phyloP scores from a whole-genome alignment of 2,888 invertebrate genomes.

The Thereva unica region DNA sequence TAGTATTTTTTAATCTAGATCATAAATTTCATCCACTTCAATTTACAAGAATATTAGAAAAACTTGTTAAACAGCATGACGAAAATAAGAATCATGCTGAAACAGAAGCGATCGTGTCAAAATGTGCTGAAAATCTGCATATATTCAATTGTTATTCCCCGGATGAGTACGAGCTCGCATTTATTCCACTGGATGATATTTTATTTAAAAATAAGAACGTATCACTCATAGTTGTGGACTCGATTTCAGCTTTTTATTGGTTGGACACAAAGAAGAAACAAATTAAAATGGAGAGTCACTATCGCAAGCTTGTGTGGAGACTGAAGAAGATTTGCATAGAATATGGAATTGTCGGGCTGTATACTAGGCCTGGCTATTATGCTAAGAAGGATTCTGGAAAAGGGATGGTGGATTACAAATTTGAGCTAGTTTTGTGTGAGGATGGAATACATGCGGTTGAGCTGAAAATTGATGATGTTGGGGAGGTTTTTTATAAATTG shows the following conservation, averaged over 20 bases:
- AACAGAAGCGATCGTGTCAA: slow-evolving; percentile 40
- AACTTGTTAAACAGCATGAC: slow-evolving; percentile 45
- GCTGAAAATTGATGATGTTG: background rate
- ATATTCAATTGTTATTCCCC: slow-evolving; percentile 46
- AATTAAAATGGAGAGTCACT: slow-evolving; percentile 47
- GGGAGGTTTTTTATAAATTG: slow-evolving; percentile 2
- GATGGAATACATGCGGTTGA: slow-evolving; percentile 14
- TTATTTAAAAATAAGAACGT: slow-evolving; percentile 56
- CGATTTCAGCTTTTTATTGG: slow-evolving; percentile 62
- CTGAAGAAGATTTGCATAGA: slow-evolving; percentile 45
- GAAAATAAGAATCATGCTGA: slow-evolving; percentile 41
- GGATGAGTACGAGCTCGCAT: slow-evolving; percentile 47
- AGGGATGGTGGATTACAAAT: slow-evolving; percentile 41
- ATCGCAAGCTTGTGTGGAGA: slow-evolving; percentile 43
- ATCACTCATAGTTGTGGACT: slow-evolving; percentile 60
- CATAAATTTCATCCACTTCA: slow-evolving; percentile 57
- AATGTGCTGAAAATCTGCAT: slow-evolving; percentile 44
- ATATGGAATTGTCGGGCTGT: slow-evolving; percentile 47
- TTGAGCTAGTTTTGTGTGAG: slow-evolving; percentile 37
- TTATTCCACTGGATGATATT: slow-evolving; percentile 52
- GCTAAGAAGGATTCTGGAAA: background rate
- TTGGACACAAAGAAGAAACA: slow-evolving; percentile 44
- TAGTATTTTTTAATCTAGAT: slow-evolving; percentile 60
- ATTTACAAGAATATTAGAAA: slow-evolving; percentile 53
- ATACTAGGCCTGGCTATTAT: slow-evolving; percentile 46